Conservation (phyloP, 1,140 invertebrate species). For the Heliconius nattereri region DNA sequence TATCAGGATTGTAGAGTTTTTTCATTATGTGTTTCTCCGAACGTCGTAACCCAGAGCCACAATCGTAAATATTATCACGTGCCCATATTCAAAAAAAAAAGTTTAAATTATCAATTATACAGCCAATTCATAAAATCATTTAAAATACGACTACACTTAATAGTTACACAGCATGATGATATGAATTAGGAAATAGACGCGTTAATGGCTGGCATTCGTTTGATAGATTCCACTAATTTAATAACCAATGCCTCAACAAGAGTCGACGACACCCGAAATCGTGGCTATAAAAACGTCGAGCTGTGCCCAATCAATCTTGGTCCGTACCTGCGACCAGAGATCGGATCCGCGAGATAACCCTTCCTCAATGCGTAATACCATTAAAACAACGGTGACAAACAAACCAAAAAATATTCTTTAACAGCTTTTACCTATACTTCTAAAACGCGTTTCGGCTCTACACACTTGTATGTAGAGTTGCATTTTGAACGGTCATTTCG, state of each 20-base stretch:
- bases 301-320: constrained; percentile 75
- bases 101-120: background rate
- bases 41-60: background rate
- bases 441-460: constrained; percentile 29
- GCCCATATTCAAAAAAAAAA: background rate
- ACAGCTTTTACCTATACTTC: constrained; percentile 58
- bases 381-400: constrained; percentile 81
- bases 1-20: too few species aligned
- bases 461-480: constrained; percentile 39
- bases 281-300: constrained; percentile 74
- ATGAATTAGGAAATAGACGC: constrained; percentile 35
- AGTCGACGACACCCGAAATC: constrained; percentile 73
- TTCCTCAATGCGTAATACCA: constrained; percentile 79
- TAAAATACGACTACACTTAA: constrained; percentile 3
- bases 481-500: constrained; percentile 43
- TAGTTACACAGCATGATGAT: constrained; percentile 14
- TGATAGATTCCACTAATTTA: constrained; percentile 74
- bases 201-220: constrained; percentile 62
- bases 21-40: background rate
- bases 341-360: constrained; percentile 77
- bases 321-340: constrained; percentile 68
- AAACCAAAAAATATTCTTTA: constrained; percentile 77
- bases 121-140: constrained; percentile 18
- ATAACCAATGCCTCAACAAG: constrained; percentile 65
- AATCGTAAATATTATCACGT: background rate